Evolutionary conservation across 2,797 vertebrate genomes (phyloP).

Genomic region (Danionella dracula): DNA sequence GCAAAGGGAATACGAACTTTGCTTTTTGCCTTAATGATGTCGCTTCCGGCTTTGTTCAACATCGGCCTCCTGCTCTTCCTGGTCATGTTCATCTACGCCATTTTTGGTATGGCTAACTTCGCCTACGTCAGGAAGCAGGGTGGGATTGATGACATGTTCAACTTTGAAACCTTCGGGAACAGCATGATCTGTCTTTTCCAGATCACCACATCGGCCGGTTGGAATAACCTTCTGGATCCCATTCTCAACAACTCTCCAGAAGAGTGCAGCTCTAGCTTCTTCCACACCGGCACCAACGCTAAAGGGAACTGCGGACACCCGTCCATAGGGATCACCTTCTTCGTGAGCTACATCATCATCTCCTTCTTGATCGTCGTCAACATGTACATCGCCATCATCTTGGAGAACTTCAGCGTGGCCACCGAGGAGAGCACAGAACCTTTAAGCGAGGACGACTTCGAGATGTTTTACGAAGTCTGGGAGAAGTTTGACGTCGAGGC

Average conservation of each 20-base stretch:
- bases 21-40: slow-evolving; percentile 99
- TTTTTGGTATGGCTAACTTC: slow-evolving; percentile 98
- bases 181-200: slow-evolving; percentile 98
- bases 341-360: slow-evolving; percentile 97
- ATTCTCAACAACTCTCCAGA: slow-evolving; percentile 89
- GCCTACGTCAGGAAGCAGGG: slow-evolving; percentile 89
- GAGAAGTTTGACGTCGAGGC: slow-evolving; percentile 95
- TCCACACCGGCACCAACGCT: slow-evolving; percentile 81
- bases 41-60: slow-evolving; percentile 93
- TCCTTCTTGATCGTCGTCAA: slow-evolving; percentile 99
- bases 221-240: slow-evolving; percentile 92
- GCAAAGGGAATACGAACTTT: slow-evolving; percentile 98
- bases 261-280: slow-evolving; percentile 75
- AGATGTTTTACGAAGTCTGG: slow-evolving; percentile 99
- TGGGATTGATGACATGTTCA: slow-evolving; percentile 96
- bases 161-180: slow-evolving; percentile 97
- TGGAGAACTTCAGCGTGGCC: slow-evolving; percentile 98
- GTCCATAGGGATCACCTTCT: slow-evolving; percentile 91
- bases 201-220: slow-evolving; percentile 95
- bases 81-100: slow-evolving; percentile 98
- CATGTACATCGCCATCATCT: slow-evolving; percentile 98
- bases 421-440: slow-evolving; percentile 98
- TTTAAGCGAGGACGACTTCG: slow-evolving; percentile 95
- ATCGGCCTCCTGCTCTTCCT: slow-evolving; percentile 95
- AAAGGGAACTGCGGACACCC: slow-evolving; percentile 92